Base-by-base conservation (phyloP, 35 echinoderm and acorn worm species). In the Chiridota heheva region DNA sequence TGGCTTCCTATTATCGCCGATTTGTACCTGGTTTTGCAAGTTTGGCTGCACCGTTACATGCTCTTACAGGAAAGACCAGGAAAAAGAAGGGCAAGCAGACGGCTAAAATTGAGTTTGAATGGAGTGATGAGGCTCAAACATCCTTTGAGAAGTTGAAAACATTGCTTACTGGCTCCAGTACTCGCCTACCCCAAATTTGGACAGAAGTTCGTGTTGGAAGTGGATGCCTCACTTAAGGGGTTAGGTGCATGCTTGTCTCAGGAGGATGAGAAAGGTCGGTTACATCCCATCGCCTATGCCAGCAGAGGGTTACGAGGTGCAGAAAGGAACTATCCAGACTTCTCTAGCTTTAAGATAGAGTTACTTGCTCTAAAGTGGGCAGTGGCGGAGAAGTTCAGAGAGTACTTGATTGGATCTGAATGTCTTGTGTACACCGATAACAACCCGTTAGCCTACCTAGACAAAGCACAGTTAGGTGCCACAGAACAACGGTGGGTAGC, bases 211-310 rank as follows among this genome's bases (percentile, higher is more conserved):
- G 29, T 70, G 4, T 36, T 82, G 30, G 76, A 80, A 58, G 76
- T 81, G 20, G 85, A 88, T 53, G 85, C 85, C 39, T 87, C 42
- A 6, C 2, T 34, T 38, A 1, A 39, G 26, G 81, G 85, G 12
- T 37, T 87, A 13, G 85, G 85, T 3, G 85, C 75, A 10, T 86
- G 83, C n/a, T 47, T 86, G 81, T 4, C 28, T 6, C 81, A 84
- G 31, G 26, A n/a, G 29, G 67, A 58, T 3, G 67, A 84, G 2
- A 69, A 84, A 7, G 82, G 82, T 35, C 12, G 36, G 8, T 25
- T 39, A 25, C 47, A 62, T 20, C 49, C 56, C 18, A 79, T 79
- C 76, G 76, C 51, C 6, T 79, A 79, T 32, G 41, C 42, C 24
- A 58, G 72, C 24, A 42, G 81, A 40, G 33, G 67, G 1, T 24